Evolutionary conservation across 1,140 invertebrate genomes (phyloP), one percentile per base, ranked within the genome.

Genomic region (Drosophila jambulina): DNA sequence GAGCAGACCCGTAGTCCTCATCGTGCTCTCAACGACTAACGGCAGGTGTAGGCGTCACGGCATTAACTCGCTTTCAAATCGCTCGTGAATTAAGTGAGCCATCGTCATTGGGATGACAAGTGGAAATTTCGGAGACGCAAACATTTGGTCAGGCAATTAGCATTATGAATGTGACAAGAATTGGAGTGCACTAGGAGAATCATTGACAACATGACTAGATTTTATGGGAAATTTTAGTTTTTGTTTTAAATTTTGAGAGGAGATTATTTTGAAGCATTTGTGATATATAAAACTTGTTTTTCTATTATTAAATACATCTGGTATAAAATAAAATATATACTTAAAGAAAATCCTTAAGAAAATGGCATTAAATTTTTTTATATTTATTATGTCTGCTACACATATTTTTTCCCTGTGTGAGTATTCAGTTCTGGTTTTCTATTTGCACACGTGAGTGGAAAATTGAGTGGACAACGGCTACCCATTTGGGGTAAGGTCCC

Each of bases 131-230:
- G 27, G 53, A 53, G 38, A 27, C 61, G 40, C 45, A 76, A 76
- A 77, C 74, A 77, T 77, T 77, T 77, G 74, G 27, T n/a, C 29
- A 76, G 29, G 12, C 74, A 77, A 77, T 77, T 77, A 77, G 75
- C 75, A 77, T 59, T 34, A 54, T 29, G 48, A 60, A 48, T 68
- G 49, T 49, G 56, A 46, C 56, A 49, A 60, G 42, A 76, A 76
- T 45, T 49, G 43, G 23, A 21, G 10, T 71, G 57, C 43, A 62
- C 57, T 62, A 23, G 1, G 3, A 59, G 21, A 51, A 51, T 8
- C 51, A 8, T 34, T 0, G 34, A 17, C 17, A 25, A 13, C 4
- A 5, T 34, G 21, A 13, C 4, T 2, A 17, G 23, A 4, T 17
- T 46, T 9, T n/a, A 57, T 19, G 1, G 8, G 3, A 2, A 25